These are phyloP conservation scores for Ceratitis capitata DNA, from an alignment of 1,140 invertebrate species.

Conservation along the genomic window DNA sequence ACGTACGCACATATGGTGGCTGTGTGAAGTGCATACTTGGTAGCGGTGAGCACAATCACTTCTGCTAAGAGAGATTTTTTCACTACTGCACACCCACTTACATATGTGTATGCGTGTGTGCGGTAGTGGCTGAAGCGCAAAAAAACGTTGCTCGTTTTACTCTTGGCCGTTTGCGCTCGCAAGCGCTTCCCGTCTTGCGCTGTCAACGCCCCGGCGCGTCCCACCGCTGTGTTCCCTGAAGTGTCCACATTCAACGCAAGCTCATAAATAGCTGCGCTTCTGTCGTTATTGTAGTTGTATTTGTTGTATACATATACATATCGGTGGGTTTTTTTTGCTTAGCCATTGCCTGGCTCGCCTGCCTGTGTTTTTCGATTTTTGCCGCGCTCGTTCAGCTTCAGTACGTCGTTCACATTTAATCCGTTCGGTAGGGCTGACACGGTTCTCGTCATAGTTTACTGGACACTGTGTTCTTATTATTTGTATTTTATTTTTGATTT, in stretches of 20 bases:
- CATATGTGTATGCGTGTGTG: neutral
- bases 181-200: neutral
- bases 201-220: neutral
- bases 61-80: neutral
- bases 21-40: neutral
- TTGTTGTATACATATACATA: slow-evolving; percentile 20
- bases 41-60: neutral
- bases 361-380: slow-evolving; percentile 38
- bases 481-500: slow-evolving; percentile 25
- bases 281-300: slow-evolving; percentile 34
- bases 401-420: slow-evolving; percentile 47
- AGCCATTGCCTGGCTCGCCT: slow-evolving; percentile 1
- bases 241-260: neutral
- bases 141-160: neutral
- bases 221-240: neutral
- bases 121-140: neutral
- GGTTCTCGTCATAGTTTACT: slow-evolving; percentile 40
- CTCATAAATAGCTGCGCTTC: neutral
- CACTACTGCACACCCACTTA: neutral
- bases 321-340: slow-evolving; percentile 38
- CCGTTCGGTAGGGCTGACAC: slow-evolving; percentile 44
- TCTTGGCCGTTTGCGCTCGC: neutral
- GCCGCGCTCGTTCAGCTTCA: slow-evolving; percentile 39
- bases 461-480: slow-evolving; percentile 23
- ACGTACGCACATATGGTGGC: too few relatives aligned